Evolutionary conservation across 1,140 invertebrate genomes (phyloP).

Genomic region (Eurosta solidaginis): DNA sequence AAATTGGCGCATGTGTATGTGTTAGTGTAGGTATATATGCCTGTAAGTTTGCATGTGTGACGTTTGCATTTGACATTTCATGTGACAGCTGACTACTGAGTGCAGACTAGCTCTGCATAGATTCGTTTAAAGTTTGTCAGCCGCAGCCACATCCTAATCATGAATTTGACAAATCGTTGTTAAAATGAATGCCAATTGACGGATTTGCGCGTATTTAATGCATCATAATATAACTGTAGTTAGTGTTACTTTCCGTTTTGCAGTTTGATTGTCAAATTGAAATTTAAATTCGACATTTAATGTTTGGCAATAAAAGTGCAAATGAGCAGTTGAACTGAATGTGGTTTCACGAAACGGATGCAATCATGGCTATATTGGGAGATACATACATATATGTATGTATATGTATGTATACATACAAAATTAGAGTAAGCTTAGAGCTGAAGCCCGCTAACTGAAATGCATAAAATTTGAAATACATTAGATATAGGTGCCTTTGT

Average conservation of each 20-base stretch:
- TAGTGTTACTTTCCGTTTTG: neutral
- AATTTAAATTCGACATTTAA: constrained; percentile 25
- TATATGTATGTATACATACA: too few relatives aligned
- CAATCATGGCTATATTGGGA: neutral
- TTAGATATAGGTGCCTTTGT: too few relatives aligned
- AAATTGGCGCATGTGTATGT: neutral
- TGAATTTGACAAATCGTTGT: constrained; percentile 18
- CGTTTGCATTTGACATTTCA: constrained; percentile 13
- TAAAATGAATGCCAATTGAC: constrained; percentile 14
- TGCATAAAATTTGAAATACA: too few relatives aligned
- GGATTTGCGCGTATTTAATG: constrained; percentile 17
- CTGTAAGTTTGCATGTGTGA: neutral
- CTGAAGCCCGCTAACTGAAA: too few relatives aligned
- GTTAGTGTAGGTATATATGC: neutral
- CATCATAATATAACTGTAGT: neutral
- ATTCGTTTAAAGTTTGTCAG: neutral
- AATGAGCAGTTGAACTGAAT: neutral
- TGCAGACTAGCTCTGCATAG: neutral
- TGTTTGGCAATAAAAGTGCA: constrained; percentile 14
- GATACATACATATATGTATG: neutral
- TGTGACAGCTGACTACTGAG: constrained; percentile 18
- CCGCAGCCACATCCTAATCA: constrained; percentile 10
- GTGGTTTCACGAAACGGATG: neutral
- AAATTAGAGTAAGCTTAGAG: too few relatives aligned
- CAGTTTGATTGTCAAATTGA: constrained; percentile 27